These are phyloP conservation scores for Cercopithecus petaurista DNA, from an alignment of 2,797 vertebrate species.

Conservation along the genomic window DNA sequence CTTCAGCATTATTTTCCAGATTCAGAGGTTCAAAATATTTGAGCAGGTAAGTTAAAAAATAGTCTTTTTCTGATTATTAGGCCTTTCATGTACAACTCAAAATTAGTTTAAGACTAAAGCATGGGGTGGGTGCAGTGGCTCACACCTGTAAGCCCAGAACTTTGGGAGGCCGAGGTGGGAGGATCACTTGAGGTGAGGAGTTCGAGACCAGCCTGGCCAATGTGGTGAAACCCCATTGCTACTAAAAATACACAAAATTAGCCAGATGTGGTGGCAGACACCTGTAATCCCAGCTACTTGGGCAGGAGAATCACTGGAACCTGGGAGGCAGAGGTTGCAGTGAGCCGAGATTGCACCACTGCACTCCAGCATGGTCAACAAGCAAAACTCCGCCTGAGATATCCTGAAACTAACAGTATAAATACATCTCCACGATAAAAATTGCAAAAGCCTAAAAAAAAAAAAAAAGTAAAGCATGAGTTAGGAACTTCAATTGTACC, in stretches of 20 bases:
- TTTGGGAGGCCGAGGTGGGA: not conserved
- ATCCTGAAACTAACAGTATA: no score
- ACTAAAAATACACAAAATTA: not conserved
- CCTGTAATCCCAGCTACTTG: not conserved
- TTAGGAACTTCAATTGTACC: not conserved
- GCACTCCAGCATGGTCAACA: not conserved
- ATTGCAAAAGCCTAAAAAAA: not conserved
- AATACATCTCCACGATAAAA: no score
- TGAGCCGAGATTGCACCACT: not conserved
- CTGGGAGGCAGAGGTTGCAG: not conserved
- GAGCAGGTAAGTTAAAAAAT: not conserved
- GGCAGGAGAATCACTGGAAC: not conserved
- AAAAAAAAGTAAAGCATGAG: not conserved
- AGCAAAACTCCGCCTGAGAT: not conserved
- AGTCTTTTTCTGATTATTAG: constrained; percentile 16
- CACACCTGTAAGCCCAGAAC: not conserved
- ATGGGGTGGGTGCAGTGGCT: not conserved
- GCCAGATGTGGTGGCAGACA: not conserved
- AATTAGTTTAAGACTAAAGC: constrained; percentile 16
- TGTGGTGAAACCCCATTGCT: not conserved
- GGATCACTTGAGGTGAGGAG: not conserved
- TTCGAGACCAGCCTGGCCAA: not conserved
- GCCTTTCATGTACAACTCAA: constrained; percentile 7
- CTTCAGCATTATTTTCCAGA: not conserved
- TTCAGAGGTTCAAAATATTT: not conserved